Base-by-base conservation (phyloP, 2,797 vertebrate genomes). In the Mus minutoides region DNA sequence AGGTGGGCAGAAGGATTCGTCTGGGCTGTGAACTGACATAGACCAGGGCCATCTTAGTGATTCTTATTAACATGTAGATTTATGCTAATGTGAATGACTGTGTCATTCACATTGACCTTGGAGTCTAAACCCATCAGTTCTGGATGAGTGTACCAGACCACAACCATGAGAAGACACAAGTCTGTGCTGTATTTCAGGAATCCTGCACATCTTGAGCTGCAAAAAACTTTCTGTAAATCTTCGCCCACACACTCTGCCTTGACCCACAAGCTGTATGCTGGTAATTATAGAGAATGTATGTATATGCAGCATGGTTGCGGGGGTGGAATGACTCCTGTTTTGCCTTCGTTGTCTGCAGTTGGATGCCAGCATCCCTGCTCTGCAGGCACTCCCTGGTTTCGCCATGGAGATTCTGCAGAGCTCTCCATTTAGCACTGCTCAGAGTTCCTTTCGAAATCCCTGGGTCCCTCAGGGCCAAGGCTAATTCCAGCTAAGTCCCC, bases 91-190 rank as follows among this genome's bases (percentile, higher is more conserved):
- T 77, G 89, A 94, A 88, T 85, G 79, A 64, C 4, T 80, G 34
- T 11, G 37, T 46, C 40, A 89, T 52, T 89, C 46, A 80, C 43
- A 40, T 73, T 71, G 78, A 87, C 82, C 94, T 73, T 62, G 5
- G 52, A 60, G 58, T 77, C 88, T 37, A 24, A 62, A 79, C 46
- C 31, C 49, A 90, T 64, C 21, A 40, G 1, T 84, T 88, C 91
- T 94, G 17, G 29, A 80, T 76, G 49, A 92, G 49, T 6, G 24
- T 76, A 84, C 22, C 79, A 71, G 83, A 95, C 17, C 90, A 77
- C 69, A 83, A 58, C 75, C 75, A 4, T 67, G 62, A 9, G 56
- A 34, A 8, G 37, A 16, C 40, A 3, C 37, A 34, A 29, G 31
- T 14, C 22, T 62, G 40, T 43, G 34, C 40, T n/a, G 3, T n/a